A percentile compares a stretch with the other conserved stretches of the same genome.
Evolutionary conservation across 2,888 invertebrate genomes (phyloP).

Genomic region (Chrysotoxum bicinctum): DNA sequence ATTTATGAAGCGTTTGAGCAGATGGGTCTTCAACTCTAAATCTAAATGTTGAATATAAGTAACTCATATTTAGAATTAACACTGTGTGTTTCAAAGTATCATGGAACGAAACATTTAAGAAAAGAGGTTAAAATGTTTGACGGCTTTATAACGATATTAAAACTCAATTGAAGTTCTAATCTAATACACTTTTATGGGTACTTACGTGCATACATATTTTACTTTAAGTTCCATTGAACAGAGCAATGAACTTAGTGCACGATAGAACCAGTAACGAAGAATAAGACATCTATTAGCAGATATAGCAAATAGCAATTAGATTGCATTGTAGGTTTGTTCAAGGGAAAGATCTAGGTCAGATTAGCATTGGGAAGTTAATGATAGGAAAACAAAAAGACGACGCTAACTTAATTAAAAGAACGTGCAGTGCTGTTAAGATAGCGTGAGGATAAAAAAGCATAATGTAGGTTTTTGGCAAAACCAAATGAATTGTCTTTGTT

Average conservation of each 20-base stretch:
- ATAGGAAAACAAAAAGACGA: constrained; percentile 52
- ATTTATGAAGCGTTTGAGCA: no score
- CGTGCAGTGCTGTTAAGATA: constrained; percentile 49
- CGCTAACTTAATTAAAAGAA: constrained; percentile 65
- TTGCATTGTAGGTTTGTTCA: constrained; percentile 47
- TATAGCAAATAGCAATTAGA: constrained; percentile 64
- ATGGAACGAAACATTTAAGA: not conserved
- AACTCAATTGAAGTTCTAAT: not conserved
- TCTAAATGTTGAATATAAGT: no score
- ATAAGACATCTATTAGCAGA: constrained; percentile 61
- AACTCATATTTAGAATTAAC: no score
- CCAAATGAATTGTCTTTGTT: constrained; percentile 26
- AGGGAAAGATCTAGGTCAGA: constrained; percentile 65
- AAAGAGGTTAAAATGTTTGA: no score
- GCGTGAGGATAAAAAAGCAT: constrained; percentile 59
- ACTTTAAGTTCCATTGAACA: not conserved
- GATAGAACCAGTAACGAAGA: constrained; percentile 18
- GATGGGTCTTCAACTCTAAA: no score
- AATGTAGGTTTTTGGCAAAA: constrained; percentile 52
- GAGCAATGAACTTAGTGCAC: not conserved
- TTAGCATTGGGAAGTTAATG: constrained; percentile 66
- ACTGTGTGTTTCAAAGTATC: no score
- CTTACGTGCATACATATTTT: no score
- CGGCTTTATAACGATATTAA: no score
- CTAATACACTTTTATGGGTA: not conserved